phyloP scores from a whole-genome alignment of 2,797 vertebrate genomes.

The Poecile montanus region DNA sequence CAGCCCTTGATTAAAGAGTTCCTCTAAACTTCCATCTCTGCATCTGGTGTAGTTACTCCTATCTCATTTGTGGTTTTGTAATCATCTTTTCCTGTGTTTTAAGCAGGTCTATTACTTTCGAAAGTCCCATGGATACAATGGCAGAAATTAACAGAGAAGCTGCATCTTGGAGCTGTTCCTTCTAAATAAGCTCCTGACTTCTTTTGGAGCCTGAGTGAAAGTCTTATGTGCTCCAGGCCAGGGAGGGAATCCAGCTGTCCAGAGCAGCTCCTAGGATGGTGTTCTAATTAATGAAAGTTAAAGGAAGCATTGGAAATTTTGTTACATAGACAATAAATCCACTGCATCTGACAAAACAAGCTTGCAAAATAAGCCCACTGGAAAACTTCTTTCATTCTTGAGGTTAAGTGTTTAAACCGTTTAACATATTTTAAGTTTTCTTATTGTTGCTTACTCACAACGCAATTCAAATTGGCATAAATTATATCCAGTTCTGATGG shows the following conservation, averaged over 20 bases:
- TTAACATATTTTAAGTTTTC: slow-evolving; percentile 25
- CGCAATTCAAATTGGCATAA: neutral
- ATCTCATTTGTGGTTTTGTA: slow-evolving; percentile 47
- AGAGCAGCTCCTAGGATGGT: neutral
- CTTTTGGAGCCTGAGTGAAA: neutral
- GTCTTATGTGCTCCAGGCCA: neutral
- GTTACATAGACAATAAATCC: neutral
- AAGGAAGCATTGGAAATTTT: slow-evolving; percentile 4
- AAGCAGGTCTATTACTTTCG: slow-evolving; percentile 4
- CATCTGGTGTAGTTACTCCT: slow-evolving; percentile 28
- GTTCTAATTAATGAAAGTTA: slow-evolving; percentile 5
- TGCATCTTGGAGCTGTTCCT: neutral
- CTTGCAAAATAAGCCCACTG: slow-evolving; percentile 44
- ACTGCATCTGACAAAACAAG: neutral
- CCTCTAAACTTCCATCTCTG: slow-evolving; percentile 14
- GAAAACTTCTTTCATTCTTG: slow-evolving; percentile 35
- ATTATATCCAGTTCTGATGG: neutral
- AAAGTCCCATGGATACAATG: neutral
- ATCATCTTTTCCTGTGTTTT: slow-evolving; percentile 39
- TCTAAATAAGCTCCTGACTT: neutral
- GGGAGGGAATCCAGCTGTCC: neutral
- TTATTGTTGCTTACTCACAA: neutral
- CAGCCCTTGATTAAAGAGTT: slow-evolving; percentile 42
- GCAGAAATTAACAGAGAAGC: neutral
- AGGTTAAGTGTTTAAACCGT: slow-evolving; percentile 6